Evolutionary conservation across 2,113 vertebrate genomes (phyloP).

Genomic region (Psittacus erithacus): DNA sequence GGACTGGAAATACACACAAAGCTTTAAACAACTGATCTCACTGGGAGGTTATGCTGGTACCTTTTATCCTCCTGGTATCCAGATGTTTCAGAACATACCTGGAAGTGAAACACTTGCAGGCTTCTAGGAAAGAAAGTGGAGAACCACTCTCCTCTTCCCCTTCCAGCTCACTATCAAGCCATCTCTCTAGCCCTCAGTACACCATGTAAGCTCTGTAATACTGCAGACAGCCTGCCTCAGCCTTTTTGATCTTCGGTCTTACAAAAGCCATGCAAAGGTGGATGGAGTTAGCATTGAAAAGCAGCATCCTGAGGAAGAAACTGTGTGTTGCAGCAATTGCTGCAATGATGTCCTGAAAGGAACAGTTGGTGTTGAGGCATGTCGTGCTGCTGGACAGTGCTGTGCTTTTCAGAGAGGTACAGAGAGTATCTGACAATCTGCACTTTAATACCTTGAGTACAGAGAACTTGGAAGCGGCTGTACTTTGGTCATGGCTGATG

Average conservation of each 20-base stretch:
- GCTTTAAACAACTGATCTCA: conserved; percentile 57
- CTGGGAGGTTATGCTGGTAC: conserved; percentile 61
- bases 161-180: neutral
- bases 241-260: neutral
- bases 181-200: neutral
- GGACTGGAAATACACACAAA: conserved; percentile 40
- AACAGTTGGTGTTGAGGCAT: neutral
- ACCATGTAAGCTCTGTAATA: neutral
- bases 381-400: neutral
- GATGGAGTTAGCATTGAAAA: neutral
- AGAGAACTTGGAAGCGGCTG: neutral
- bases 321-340: neutral
- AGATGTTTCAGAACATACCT: conserved; percentile 58
- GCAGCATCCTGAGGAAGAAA: neutral
- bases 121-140: neutral
- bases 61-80: conserved; percentile 56
- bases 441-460: neutral
- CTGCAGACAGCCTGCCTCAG: neutral
- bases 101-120: conserved; percentile 35
- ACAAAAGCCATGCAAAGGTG: neutral
- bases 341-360: neutral
- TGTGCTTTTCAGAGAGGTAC: neutral
- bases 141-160: neutral
- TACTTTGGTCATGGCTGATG: neutral
- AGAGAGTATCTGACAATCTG: neutral